These are phyloP conservation scores for Cyprinodon diabolis DNA, from an alignment of 2,797 vertebrate species.

Conservation along the genomic window DNA sequence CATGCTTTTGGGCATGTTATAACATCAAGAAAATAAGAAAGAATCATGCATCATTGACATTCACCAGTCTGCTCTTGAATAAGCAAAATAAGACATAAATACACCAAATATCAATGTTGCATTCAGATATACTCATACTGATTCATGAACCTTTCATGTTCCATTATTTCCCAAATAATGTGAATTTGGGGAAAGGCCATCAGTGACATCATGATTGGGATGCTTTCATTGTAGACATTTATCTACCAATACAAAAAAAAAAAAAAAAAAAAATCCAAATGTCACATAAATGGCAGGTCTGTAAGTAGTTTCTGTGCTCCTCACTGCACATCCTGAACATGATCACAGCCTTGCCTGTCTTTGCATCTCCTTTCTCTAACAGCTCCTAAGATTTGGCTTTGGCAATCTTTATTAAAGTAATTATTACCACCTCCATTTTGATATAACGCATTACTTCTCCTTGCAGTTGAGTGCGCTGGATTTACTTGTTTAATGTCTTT, in stretches of 20 bases:
- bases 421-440: conserved; percentile 74
- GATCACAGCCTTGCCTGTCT: conserved; percentile 18
- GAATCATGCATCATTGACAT: conserved; percentile 67
- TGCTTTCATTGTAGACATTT: conserved; percentile 30
- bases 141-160: background rate
- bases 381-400: conserved; percentile 61
- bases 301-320: conserved; percentile 32
- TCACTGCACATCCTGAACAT: conserved; percentile 23
- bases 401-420: conserved; percentile 64
- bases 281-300: conserved; percentile 34
- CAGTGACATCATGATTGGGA: conserved; percentile 20
- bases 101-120: background rate
- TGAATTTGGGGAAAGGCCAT: conserved; percentile 15
- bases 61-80: conserved; percentile 37
- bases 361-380: conserved; percentile 51
- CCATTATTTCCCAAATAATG: conserved; percentile 15
- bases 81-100: conserved; percentile 36
- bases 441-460: conserved; percentile 71
- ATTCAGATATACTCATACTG: background rate
- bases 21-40: conserved; percentile 64
- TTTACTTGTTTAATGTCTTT: conserved; percentile 60
- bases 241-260: conserved; percentile 16
- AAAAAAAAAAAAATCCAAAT: conserved; percentile 14
- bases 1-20: conserved; percentile 76
- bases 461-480: conserved; percentile 63